Percentiles rank a stretch among this genome's conserved stretches.
Evolutionary conservation across 2,797 vertebrate genomes (phyloP).

Genomic region (Sebastes paucispinis): DNA sequence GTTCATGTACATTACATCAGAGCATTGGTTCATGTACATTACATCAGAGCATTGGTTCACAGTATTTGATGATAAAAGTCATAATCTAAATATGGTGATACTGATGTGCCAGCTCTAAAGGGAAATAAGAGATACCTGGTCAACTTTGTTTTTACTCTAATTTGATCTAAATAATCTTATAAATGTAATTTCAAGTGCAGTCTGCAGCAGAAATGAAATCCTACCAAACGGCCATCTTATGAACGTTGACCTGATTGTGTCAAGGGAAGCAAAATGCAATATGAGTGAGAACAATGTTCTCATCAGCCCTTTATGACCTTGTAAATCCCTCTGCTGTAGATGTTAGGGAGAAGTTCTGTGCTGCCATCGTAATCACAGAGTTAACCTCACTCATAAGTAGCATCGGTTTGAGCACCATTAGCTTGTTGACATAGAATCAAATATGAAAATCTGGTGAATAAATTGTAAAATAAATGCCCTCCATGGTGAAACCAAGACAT

Average conservation of each 20-base stretch:
- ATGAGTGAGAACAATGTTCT: background rate
- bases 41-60: background rate
- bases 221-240: background rate
- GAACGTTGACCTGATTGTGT: background rate
- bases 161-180: background rate
- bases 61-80: background rate
- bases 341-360: background rate
- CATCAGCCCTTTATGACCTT: background rate
- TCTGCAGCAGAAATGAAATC: background rate
- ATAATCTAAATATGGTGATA: background rate
- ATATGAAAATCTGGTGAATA: slow-evolving; percentile 1
- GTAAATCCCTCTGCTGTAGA: background rate
- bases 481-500: background rate
- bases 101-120: background rate
- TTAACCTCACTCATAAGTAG: background rate
- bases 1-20: no score
- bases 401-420: background rate
- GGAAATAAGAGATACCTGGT: background rate
- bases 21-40: no score
- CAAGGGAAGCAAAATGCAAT: background rate
- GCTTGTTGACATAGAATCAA: background rate
- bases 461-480: background rate
- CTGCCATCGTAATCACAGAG: background rate
- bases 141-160: background rate
- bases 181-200: background rate